These are phyloP conservation scores for Triplophysa bombifrons DNA, from an alignment of 2,797 vertebrate species.

Conservation along the genomic window DNA sequence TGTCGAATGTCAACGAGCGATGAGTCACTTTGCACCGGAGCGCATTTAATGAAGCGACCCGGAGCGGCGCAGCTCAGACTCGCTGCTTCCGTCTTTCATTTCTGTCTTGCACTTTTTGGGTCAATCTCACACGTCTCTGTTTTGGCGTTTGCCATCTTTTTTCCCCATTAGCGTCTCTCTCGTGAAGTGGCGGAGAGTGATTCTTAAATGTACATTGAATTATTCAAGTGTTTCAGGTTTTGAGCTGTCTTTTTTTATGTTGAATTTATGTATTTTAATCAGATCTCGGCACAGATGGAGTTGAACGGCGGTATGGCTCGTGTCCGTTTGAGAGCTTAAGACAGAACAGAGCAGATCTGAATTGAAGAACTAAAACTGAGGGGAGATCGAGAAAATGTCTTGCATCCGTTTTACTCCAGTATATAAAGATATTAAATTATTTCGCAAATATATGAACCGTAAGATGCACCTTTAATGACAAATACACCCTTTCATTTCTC, in stretches of 20 bases:
- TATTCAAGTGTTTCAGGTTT: slow-evolving; percentile 14
- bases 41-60: slow-evolving; percentile 47
- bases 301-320: background rate
- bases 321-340: background rate
- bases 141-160: background rate
- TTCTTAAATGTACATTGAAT: slow-evolving; percentile 19
- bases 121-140: slow-evolving; percentile 1
- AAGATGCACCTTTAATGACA: no score
- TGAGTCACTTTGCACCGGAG: slow-evolving; percentile 60
- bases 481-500: no score
- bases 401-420: background rate
- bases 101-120: slow-evolving; percentile 1
- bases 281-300: background rate
- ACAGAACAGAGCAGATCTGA: background rate
- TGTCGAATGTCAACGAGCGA: slow-evolving; percentile 62
- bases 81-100: slow-evolving; percentile 10
- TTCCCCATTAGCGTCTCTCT: background rate
- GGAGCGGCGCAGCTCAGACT: slow-evolving; percentile 21
- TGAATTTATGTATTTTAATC: slow-evolving; percentile 2
- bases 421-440: background rate
- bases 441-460: no score
- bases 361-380: background rate
- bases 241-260: background rate
- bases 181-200: background rate
- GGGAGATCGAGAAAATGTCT: background rate